Conservation (phyloP, 2,888 invertebrate genomes). For the Saturnia pavonia region DNA sequence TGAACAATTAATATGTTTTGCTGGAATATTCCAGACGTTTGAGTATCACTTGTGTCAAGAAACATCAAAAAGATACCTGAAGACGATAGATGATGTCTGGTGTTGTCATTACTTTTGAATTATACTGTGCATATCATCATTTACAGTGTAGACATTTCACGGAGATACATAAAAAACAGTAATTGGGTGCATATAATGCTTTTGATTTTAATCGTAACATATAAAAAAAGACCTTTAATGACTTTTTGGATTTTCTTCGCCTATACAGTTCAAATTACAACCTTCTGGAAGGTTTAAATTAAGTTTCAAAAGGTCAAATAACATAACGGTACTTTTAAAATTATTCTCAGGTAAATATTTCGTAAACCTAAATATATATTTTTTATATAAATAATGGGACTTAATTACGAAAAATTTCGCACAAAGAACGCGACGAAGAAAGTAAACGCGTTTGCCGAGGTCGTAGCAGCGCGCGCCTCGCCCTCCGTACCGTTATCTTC, state of each 20-base stretch:
- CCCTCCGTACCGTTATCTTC: constrained; percentile 53
- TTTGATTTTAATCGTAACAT: not conserved
- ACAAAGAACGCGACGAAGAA: constrained; percentile 61
- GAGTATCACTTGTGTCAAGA: too few relatives aligned
- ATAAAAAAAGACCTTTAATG: not conserved
- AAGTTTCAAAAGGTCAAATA: not conserved
- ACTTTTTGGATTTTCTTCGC: not conserved
- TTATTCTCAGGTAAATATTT: constrained; percentile 24
- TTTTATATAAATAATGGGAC: constrained; percentile 48
- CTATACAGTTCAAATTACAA: not conserved
- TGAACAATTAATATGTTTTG: too few relatives aligned
- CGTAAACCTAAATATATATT: constrained; percentile 20
- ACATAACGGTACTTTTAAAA: constrained; percentile 2
- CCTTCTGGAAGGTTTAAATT: not conserved
- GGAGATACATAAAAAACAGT: not conserved
- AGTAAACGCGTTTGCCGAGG: constrained; percentile 43
- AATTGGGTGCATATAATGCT: not conserved
- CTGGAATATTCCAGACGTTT: too few relatives aligned
- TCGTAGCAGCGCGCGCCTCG: constrained; percentile 27
- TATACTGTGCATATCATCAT: too few relatives aligned
- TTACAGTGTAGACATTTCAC: too few relatives aligned
- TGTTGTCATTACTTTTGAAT: too few relatives aligned
- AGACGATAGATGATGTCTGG: too few relatives aligned
- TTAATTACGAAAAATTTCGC: constrained; percentile 70
- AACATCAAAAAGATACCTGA: too few relatives aligned